Conservation (phyloP, 2,888 invertebrate genomes). For the Cerceris rybyensis region DNA sequence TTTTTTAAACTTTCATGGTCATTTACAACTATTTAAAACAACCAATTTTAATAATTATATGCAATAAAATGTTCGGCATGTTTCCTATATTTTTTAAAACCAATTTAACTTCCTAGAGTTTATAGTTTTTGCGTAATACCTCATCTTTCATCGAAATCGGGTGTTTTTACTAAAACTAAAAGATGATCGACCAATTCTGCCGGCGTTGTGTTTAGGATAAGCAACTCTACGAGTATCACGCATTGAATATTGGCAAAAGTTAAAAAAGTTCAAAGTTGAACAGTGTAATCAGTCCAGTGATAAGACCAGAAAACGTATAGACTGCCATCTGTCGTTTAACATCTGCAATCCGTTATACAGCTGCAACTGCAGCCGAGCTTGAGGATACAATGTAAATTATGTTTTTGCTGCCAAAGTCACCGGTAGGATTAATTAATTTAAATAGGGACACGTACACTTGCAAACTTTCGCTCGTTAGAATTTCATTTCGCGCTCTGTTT, state of each 20-base stretch:
- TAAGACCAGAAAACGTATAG: constrained; percentile 12
- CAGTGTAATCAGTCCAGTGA: background rate
- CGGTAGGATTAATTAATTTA: constrained; percentile 21
- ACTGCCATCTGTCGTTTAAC: constrained; percentile 42
- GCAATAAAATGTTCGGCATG: no score
- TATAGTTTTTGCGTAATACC: no score
- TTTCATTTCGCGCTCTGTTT: background rate
- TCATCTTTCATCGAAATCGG: no score
- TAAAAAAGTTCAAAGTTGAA: background rate
- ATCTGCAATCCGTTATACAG: constrained; percentile 21
- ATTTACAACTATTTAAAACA: no score
- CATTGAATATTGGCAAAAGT: background rate
- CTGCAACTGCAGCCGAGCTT: constrained; percentile 16
- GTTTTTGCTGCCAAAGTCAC: constrained; percentile 5
- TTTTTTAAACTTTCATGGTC: no score
- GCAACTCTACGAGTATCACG: no score
- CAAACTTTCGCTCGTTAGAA: background rate
- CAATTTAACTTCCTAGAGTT: no score
- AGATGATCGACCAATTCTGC: no score
- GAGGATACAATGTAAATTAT: constrained; percentile 22
- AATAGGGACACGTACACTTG: background rate
- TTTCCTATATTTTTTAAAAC: no score
- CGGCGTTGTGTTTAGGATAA: no score
- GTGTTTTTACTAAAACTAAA: no score
- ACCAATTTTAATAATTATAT: no score